A percentile compares a stretch with the other conserved stretches of the same genome.
These are phyloP conservation scores for Rhabdornis inornatus DNA, from an alignment of 2,113 vertebrate species.

Conservation along the genomic window DNA sequence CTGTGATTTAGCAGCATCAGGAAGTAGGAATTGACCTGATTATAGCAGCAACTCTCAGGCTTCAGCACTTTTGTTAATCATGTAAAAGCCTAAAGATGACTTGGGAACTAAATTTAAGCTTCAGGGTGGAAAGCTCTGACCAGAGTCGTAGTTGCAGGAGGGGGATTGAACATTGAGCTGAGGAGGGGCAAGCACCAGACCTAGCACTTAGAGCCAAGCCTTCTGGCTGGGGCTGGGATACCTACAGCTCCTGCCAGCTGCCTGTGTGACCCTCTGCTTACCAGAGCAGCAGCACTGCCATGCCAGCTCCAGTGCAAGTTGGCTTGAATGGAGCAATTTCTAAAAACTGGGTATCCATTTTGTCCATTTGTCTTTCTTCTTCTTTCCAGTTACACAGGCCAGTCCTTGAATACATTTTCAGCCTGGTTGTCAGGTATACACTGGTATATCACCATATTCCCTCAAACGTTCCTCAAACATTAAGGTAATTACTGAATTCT, in stretches of 20 bases:
- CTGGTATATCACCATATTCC: neutral
- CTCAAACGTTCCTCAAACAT: neutral
- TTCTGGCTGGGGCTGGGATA: neutral
- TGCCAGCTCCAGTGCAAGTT: accelerated
- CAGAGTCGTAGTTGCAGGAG: neutral
- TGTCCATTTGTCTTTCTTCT: neutral
- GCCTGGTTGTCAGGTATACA: neutral
- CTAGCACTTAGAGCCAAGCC: neutral
- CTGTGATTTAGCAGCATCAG: neutral
- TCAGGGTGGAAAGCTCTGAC: neutral
- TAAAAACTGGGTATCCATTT: neutral
- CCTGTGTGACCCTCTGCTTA: neutral
- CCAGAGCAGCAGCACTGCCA: accelerated
- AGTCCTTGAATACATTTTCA: neutral
- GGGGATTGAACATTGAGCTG: neutral
- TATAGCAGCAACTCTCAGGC: neutral
- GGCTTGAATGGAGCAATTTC: neutral
- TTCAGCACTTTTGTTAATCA: slow-evolving; percentile 21
- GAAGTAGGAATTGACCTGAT: neutral
- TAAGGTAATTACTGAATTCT: neutral
- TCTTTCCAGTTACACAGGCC: neutral
- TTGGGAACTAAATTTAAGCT: neutral
- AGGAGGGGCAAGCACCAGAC: neutral
- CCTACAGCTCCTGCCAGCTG: neutral
- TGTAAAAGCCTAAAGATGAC: neutral